Evolutionary conservation across 2,113 vertebrate species (phyloP).

Genomic region (Myxocyprinus asiaticus): DNA sequence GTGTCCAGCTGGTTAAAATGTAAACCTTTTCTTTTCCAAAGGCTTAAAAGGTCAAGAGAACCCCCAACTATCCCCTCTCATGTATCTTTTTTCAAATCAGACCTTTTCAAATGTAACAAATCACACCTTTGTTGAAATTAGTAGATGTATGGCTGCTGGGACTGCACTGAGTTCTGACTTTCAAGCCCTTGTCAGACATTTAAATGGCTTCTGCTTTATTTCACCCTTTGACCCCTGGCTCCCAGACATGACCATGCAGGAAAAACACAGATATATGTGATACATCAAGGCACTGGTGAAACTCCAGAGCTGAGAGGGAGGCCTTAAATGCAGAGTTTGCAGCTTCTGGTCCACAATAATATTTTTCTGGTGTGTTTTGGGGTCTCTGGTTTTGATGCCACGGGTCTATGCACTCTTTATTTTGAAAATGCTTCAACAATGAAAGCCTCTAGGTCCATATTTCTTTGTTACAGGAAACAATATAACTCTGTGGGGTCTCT

Average conservation of each 20-base stretch:
- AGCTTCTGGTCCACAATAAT: conserved; percentile 21
- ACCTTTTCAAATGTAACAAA: conserved; percentile 71
- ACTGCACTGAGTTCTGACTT: conserved; percentile 68
- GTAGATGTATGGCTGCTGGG: conserved; percentile 62
- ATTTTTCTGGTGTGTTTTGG: neutral
- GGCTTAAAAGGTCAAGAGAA: conserved; percentile 79
- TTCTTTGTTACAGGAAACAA: conserved; percentile 10
- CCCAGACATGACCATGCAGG: conserved; percentile 73
- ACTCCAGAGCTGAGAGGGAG: conserved; percentile 66
- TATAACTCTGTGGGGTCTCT: neutral
- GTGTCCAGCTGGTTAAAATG: conserved; percentile 62
- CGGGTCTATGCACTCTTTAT: neutral
- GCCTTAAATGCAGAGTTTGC: conserved; percentile 69
- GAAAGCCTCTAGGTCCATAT: neutral
- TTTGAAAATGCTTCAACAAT: neutral
- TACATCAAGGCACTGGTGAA: conserved; percentile 71
- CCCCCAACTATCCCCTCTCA: conserved; percentile 70
- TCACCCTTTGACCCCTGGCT: conserved; percentile 74
- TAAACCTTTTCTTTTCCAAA: conserved; percentile 70
- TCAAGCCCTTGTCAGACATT: conserved; percentile 73
- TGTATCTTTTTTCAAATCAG: conserved; percentile 61
- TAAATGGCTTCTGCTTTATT: conserved; percentile 81
- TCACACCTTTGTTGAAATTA: conserved; percentile 75
- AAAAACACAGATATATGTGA: conserved; percentile 68
- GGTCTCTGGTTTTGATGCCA: neutral